phyloP scores from a whole-genome alignment of 2,113 vertebrate species.

The Pachyramphus minor region DNA sequence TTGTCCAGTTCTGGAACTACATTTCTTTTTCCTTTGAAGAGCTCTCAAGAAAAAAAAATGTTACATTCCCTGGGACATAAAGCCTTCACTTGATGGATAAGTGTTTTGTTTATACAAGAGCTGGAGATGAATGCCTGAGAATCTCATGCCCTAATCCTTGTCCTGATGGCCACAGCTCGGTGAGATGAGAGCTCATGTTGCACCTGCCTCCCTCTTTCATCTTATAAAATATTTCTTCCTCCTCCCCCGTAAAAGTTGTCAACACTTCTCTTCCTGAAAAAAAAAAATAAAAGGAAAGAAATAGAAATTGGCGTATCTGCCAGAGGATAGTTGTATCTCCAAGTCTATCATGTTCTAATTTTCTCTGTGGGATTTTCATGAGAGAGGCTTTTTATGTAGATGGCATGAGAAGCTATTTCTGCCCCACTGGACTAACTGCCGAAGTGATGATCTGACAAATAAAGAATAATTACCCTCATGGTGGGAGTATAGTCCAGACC shows the following conservation, averaged over 20 bases:
- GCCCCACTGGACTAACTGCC: not conserved
- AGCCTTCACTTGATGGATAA: not conserved
- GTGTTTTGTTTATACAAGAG: slow-evolving; percentile 1
- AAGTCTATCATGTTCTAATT: not conserved
- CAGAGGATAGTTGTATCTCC: not conserved
- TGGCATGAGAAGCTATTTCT: not conserved
- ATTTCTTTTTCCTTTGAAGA: slow-evolving; percentile 2
- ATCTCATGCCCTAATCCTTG: not conserved
- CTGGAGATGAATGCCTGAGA: not conserved
- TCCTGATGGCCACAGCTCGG: not conserved
- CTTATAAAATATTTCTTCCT: not conserved
- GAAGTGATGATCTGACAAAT: not conserved
- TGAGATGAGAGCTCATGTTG: not conserved
- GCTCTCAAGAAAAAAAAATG: not conserved
- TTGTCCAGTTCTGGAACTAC: not conserved
- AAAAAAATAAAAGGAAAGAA: not conserved
- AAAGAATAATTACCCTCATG: not conserved
- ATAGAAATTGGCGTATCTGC: not conserved
- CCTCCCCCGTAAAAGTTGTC: not conserved
- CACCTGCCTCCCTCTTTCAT: not conserved
- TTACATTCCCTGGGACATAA: not conserved
- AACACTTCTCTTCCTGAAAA: not conserved
- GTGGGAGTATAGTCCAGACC: not conserved
- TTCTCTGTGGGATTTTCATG: not conserved
- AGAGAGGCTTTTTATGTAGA: not conserved